phyloP scores from a whole-genome alignment of 1,140 invertebrate species.

The Eumeta japonica region DNA sequence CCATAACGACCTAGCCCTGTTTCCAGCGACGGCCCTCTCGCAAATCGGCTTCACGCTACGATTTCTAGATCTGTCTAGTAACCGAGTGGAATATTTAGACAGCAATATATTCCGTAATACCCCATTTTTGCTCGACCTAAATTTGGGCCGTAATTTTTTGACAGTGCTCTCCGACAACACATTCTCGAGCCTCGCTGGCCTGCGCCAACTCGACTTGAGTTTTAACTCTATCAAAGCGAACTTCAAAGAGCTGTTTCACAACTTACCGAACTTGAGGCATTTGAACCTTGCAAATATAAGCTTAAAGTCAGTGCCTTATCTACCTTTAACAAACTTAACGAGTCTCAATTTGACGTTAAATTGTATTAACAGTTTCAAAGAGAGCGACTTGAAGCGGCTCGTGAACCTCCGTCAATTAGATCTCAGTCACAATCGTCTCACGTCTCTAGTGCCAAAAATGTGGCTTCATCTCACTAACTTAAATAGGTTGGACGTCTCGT shows the following conservation, averaged over 20 bases:
- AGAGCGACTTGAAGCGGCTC: conserved; percentile 64
- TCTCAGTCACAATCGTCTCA: conserved; percentile 67
- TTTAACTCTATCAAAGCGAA: conserved; percentile 79
- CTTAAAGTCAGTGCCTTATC: conserved; percentile 68
- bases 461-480: conserved; percentile 60
- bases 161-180: conserved; percentile 86
- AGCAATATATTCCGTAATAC: conserved; percentile 83
- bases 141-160: conserved; percentile 78
- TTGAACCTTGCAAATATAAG: conserved; percentile 74
- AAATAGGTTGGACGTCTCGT: conserved; percentile 64
- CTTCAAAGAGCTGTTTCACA: conserved; percentile 87
- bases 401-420: conserved; percentile 64
- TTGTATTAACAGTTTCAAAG: conserved; percentile 63
- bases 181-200: conserved; percentile 75
- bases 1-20: conserved; percentile 73
- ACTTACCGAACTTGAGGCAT: conserved; percentile 75
- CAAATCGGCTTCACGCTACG: conserved; percentile 75
- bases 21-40: conserved; percentile 69
- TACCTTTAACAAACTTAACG: conserved; percentile 71
- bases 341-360: conserved; percentile 76
- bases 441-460: conserved; percentile 63
- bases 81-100: conserved; percentile 83
- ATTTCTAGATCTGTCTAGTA: conserved; percentile 75
- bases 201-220: conserved; percentile 77
- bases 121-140: conserved; percentile 74